Percentiles rank a stretch among this genome's conserved stretches.
These are phyloP conservation scores for Tolmerus cingulatus DNA, from an alignment of 2,888 invertebrate species.

Conservation along the genomic window DNA sequence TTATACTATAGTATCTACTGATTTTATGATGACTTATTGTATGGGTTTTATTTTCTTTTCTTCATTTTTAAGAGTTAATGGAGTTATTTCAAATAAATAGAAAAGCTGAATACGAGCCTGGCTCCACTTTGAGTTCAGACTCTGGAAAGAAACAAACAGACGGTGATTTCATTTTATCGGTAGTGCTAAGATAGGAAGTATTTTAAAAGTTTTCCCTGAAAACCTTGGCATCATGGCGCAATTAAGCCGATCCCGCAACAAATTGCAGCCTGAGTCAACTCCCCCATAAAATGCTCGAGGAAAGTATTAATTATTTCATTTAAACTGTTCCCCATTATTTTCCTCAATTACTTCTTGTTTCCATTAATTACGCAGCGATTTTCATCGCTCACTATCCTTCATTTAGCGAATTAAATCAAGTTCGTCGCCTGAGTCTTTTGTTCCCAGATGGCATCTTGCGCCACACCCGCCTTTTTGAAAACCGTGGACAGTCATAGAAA, in stretches of 20 bases:
- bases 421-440: slow-evolving; percentile 29
- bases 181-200: not conserved
- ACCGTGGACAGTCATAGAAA: not conserved
- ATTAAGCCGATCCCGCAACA: not conserved
- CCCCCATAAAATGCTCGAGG: not conserved
- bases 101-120: not conserved
- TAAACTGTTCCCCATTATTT: not conserved
- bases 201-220: not conserved
- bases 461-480: not conserved
- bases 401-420: not conserved
- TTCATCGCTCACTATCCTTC: not conserved
- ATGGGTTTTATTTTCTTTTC: not conserved
- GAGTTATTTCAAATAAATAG: not conserved
- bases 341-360: not conserved
- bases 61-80: not conserved
- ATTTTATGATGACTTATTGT: not conserved
- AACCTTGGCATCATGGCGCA: not conserved
- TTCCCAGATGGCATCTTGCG: not conserved
- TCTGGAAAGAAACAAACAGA: not conserved
- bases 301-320: not conserved
- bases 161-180: not conserved
- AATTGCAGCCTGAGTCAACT: not conserved
- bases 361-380: not conserved
- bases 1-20: not conserved
- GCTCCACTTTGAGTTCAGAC: not conserved